Conservation (phyloP, 2,888 invertebrate genomes). For the Sesamia inferens region DNA sequence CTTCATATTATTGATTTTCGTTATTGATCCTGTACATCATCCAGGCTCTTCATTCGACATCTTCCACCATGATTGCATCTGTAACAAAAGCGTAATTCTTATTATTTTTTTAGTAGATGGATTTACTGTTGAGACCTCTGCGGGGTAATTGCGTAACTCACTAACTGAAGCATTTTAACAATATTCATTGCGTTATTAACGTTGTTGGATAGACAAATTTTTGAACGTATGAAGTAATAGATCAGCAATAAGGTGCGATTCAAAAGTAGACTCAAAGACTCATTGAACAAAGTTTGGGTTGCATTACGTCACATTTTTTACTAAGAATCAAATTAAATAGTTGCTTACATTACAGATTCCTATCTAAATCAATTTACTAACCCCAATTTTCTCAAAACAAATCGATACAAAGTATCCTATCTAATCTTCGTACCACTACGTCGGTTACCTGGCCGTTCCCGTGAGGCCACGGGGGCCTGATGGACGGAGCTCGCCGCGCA, state of each 20-base stretch:
- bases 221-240: no score
- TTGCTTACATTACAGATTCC: not conserved
- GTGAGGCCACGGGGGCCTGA: conserved; percentile 81
- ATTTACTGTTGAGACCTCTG: no score
- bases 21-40: not conserved
- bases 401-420: conserved; percentile 60
- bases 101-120: not conserved
- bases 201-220: not conserved
- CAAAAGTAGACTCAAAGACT: not conserved
- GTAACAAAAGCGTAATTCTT: conserved; percentile 7
- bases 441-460: conserved; percentile 83
- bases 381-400: conserved; percentile 32
- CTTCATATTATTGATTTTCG: not conserved
- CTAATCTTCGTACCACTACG: conserved; percentile 67
- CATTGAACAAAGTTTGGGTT: not conserved
- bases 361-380: conserved; percentile 15
- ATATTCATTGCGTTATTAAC: not conserved
- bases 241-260: not conserved
- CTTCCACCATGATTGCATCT: not conserved
- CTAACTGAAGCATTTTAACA: not conserved
- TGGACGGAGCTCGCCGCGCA: conserved; percentile 83
- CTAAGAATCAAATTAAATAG: not conserved
- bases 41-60: not conserved
- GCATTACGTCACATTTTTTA: not conserved
- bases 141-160: not conserved